These are phyloP conservation scores for Ruditapes philippinarum DNA, from an alignment of 1,140 invertebrate genomes.

Conservation along the genomic window DNA sequence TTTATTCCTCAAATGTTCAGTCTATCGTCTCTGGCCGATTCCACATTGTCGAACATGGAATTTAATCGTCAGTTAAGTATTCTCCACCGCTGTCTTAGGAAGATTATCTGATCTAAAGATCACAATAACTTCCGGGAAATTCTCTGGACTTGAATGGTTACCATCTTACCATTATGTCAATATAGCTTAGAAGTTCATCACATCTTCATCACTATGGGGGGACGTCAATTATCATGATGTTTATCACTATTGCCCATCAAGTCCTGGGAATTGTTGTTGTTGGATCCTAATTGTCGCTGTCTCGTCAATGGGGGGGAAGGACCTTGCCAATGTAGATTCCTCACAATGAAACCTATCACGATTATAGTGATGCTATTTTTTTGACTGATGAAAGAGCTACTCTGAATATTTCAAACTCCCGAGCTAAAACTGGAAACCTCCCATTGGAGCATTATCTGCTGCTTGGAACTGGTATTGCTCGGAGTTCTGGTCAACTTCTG, in stretches of 20 bases:
- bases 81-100: background rate
- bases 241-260: background rate
- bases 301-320: constrained; percentile 49
- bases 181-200: background rate
- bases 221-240: background rate
- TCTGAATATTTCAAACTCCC: background rate
- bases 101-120: too few species aligned
- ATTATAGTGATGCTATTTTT: constrained; percentile 14
- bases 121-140: too few species aligned
- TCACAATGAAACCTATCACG: constrained; percentile 14
- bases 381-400: constrained; percentile 22
- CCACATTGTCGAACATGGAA: background rate
- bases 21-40: background rate
- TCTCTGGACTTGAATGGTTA: background rate
- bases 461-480: constrained; percentile 89
- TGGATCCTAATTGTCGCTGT: background rate
- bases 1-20: background rate
- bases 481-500: constrained; percentile 92
- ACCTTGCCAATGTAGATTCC: constrained; percentile 42
- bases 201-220: background rate
- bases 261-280: background rate
- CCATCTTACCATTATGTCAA: background rate
- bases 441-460: constrained; percentile 80
- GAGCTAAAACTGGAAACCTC: constrained; percentile 84
- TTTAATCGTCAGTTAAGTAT: background rate